A percentile compares a stretch with the other conserved stretches of the same genome.
These are phyloP conservation scores for Vulpes lagopus DNA, from an alignment of 2,113 vertebrate genomes.

Conservation along the genomic window DNA sequence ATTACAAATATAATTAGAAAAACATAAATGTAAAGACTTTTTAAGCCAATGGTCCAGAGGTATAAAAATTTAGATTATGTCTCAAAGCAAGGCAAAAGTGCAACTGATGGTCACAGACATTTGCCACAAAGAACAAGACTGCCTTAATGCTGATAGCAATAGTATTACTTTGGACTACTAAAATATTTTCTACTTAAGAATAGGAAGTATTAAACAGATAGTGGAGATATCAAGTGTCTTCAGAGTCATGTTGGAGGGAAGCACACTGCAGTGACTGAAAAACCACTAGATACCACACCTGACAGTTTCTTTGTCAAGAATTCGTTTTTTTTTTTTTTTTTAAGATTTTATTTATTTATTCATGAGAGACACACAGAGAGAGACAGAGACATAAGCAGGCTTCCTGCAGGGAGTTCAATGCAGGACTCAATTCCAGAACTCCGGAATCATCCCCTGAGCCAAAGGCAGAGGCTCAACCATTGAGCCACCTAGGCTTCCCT, in stretches of 20 bases:
- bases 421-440: too few species aligned
- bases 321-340: not conserved
- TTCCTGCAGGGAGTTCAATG: too few species aligned
- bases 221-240: not conserved
- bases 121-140: not conserved
- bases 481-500: too few species aligned
- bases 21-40: not conserved
- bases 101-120: not conserved
- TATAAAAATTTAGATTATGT: not conserved
- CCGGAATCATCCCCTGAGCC: too few species aligned
- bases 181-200: not conserved
- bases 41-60: not conserved
- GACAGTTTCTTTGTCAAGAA: not conserved
- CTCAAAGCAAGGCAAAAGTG: not conserved
- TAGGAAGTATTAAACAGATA: not conserved
- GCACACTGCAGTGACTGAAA: not conserved
- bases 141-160: not conserved
- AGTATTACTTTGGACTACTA: not conserved
- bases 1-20: not conserved
- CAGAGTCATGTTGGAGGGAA: not conserved
- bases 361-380: too few species aligned
- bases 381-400: too few species aligned
- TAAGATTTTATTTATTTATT: too few species aligned
- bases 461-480: too few species aligned
- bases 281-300: not conserved